Base-by-base conservation (phyloP, 2,888 invertebrate species). In the Baronia brevicornis region DNA sequence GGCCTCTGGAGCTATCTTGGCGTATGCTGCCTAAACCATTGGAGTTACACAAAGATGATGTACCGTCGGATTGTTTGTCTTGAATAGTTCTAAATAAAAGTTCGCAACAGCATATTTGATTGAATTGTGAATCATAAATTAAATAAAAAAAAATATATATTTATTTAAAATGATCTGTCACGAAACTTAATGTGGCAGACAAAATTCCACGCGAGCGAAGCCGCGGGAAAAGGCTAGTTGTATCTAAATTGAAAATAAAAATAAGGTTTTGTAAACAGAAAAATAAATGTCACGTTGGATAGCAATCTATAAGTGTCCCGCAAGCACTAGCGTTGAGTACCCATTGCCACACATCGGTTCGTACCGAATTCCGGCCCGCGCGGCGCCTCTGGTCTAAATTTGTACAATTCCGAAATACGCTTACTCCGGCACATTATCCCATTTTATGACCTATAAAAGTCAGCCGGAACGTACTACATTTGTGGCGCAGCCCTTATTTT, bases 391-490 rank as follows among this genome's bases (percentile, higher is more conserved):
- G 54, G 60, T 73, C 78, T 82, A 82, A 79, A 82, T 82, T 77
- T 77, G 80, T 79, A 74, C 74, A 64, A 72, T 72, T 75, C 80
- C 69, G 64, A 77, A 82, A 80, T 79, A 78, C 75, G 75, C 72
- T 74, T 69, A 72, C 73, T 61, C 73, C 70, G 57, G 67, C 75
- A 75, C 78, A 82, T 82, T 82, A 84, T 79, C 71, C 77, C 69
- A 61, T 67, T 84, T 84, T 82, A 84, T 78, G 66, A 80, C 71
- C 82, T 64, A 84, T 84, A 82, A 82, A 84, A 79, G 82, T 82
- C 80, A 74, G 64, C 48, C 57, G 55, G 54, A 73, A 78, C 71
- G 70, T 71, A 79, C 70, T 77, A 74, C 72, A 70, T 79, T 84
- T 82, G 77, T 67, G 71, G 71, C 55, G 36, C 63, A 65, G 71